Evolutionary conservation across 2,888 invertebrate species (phyloP).

Genomic region (Hermodice carunculata): DNA sequence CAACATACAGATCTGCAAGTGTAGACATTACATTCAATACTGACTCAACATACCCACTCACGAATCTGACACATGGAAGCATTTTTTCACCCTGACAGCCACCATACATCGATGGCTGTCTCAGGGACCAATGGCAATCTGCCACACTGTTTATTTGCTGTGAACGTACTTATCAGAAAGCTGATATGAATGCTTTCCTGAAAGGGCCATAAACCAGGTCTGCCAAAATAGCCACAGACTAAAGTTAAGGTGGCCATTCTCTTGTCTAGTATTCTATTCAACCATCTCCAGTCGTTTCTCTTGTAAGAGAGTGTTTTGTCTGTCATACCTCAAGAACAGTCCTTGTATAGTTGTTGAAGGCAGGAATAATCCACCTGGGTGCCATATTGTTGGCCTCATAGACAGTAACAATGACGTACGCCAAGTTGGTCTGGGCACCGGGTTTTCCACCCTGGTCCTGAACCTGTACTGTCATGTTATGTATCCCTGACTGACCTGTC

Average conservation of each 20-base stretch:
- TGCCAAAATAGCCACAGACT: too few species aligned
- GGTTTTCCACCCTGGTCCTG: conserved; percentile 76
- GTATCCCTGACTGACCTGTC: conserved; percentile 75
- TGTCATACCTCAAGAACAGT: conserved; percentile 83
- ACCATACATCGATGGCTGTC: too few species aligned
- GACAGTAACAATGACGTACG: conserved; percentile 78
- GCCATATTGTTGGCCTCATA: conserved; percentile 74
- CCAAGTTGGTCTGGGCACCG: conserved; percentile 58
- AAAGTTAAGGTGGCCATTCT: not conserved
- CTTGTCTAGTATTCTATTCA: not conserved
- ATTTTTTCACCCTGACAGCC: too few species aligned
- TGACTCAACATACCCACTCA: too few species aligned
- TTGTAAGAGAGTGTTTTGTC: not conserved
- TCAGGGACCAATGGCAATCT: too few species aligned
- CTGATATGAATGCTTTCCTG: too few species aligned
- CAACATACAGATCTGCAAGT: too few species aligned
- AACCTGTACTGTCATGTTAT: conserved; percentile 80
- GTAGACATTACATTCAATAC: too few species aligned
- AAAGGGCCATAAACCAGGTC: too few species aligned
- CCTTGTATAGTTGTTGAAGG: conserved; percentile 81
- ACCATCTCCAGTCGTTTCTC: not conserved
- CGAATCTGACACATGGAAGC: too few species aligned
- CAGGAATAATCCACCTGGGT: conserved; percentile 74
- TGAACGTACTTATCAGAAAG: too few species aligned
- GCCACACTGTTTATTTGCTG: too few species aligned